Conservation (phyloP, 2,888 invertebrate species). For the Diabrotica balteata region DNA sequence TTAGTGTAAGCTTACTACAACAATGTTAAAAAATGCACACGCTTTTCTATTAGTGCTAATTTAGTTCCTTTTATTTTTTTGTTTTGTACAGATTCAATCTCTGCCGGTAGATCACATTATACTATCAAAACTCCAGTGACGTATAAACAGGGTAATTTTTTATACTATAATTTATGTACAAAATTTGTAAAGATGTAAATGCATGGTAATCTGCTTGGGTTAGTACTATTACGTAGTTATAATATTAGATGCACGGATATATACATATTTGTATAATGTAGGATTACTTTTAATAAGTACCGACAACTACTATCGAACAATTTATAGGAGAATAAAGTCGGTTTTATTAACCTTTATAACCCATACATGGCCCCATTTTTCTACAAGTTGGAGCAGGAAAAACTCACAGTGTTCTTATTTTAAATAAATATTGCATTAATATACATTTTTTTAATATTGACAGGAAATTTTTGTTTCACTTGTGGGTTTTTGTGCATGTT, state of each 20-base stretch:
- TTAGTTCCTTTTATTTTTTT: constrained; percentile 39
- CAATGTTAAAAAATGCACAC: background rate
- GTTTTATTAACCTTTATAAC: too few relatives aligned
- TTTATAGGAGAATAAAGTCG: too few relatives aligned
- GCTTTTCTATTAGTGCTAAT: constrained; percentile 1
- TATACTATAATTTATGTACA: constrained; percentile 27
- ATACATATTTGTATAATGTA: background rate
- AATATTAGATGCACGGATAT: background rate
- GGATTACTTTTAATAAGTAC: too few relatives aligned
- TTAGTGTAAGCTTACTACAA: background rate
- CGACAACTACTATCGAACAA: too few relatives aligned
- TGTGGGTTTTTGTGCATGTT: too few relatives aligned
- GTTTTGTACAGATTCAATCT: constrained; percentile 63
- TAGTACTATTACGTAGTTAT: background rate
- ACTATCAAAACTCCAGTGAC: constrained; percentile 62
- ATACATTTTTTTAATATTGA: background rate
- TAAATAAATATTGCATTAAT: background rate
- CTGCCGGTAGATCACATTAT: constrained; percentile 63
- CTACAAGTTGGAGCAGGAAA: too few relatives aligned
- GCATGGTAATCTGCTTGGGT: constrained; percentile 19
- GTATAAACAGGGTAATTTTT: constrained; percentile 65
- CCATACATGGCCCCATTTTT: too few relatives aligned
- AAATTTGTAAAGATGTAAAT: constrained; percentile 21
- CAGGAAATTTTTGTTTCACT: background rate
- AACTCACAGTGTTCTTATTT: too few relatives aligned